Conservation (phyloP, 2,797 vertebrate genomes). For the Apodemus agrarius region DNA sequence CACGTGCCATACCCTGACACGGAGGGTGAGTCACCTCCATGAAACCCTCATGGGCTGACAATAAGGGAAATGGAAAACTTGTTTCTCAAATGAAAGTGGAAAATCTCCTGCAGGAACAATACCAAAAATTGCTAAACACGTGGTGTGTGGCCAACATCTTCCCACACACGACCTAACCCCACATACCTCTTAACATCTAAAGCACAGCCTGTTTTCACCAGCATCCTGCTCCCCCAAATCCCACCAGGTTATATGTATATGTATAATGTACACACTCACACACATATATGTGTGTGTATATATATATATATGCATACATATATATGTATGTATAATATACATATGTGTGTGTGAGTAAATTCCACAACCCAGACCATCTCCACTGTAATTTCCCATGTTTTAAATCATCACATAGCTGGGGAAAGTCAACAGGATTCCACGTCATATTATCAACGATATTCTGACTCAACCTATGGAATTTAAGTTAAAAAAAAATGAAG, state of each 20-base stretch:
- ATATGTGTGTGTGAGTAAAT: not conserved
- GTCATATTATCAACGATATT: not conserved
- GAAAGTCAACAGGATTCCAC: not conserved
- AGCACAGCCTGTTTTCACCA: not conserved
- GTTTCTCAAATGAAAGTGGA: slow-evolving; percentile 14
- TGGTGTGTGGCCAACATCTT: not conserved
- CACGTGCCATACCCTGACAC: not conserved
- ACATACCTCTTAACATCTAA: not conserved
- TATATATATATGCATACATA: too few species aligned
- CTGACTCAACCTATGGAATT: not conserved
- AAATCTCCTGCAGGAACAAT: not conserved
- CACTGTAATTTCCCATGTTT: not conserved
- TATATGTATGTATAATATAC: not conserved
- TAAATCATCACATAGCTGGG: not conserved
- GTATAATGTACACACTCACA: not conserved
- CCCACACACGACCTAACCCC: not conserved
- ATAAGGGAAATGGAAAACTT: not conserved
- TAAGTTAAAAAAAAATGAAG: not conserved
- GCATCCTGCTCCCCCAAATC: not conserved
- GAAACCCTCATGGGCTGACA: not conserved
- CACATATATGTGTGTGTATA: too few species aligned
- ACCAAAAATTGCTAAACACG: not conserved
- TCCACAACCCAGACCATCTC: not conserved
- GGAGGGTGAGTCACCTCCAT: not conserved
- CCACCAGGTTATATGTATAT: not conserved